Evolutionary conservation across 2,888 invertebrate species (phyloP), one percentile per base, ranked within the genome.

Genomic region (Cryptophagus acutangulus): DNA sequence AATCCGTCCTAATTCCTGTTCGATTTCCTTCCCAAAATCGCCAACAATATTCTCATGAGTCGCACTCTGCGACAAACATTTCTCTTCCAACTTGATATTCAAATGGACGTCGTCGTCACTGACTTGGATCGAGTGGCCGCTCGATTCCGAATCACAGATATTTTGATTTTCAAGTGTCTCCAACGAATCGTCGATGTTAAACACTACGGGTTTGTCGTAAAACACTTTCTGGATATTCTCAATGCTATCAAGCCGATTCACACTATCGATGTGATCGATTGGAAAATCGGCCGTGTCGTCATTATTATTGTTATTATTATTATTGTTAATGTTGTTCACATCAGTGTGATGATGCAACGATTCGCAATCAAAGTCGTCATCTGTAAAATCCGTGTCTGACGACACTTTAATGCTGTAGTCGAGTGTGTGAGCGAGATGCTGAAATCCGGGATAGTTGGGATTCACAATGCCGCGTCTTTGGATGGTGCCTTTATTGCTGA

Each of bases 371-470:
- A 66, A 62, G 42, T 72, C 72, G 54, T 73, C 71, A 47, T 71
- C 71, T 1, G 70, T 69, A 46, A 68, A 63, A 48, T 72, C 72
- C 24, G 69, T 67, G 44, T 71, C 72, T 30, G 71, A 70, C 29
- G 59, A 56, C 30, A 56, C 55, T 48, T 63, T 66, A 40, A 62
- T 59, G 46, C 56, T 53, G 46, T 61, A 63, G 46, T 68, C 78
- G 52, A 84, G 72, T 45, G 82, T 82, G 59, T 84, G 81, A 12
- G 85, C 87, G 58, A 87, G 75, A 67, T 87, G 86, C 64, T 87
- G 86, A 67, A 87, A 87, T 40, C 87, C 87, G 14, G 87, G 83
- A 71, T 87, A 87, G 69, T 87, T 87, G 36, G 87, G 87, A 71
- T 87, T 87, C 58, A 85, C 81, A 54, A 87, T 86, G 51, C 87